These are phyloP conservation scores for Glareola pratincola DNA, from an alignment of 2,113 vertebrate species.

Conservation along the genomic window DNA sequence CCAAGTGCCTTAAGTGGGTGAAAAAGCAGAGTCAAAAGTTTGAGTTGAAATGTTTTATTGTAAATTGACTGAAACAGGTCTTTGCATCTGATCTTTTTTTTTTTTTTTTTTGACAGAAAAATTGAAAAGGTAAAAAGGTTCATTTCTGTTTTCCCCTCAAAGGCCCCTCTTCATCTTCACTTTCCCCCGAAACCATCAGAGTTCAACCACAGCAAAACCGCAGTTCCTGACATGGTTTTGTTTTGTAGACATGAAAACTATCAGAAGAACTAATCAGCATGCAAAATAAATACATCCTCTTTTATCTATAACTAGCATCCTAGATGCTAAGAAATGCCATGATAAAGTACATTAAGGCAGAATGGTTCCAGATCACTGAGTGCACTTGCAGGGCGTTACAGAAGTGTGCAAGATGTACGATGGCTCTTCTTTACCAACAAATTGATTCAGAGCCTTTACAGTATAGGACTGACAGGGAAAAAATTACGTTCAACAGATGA, in stretches of 20 bases:
- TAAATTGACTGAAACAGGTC: neutral
- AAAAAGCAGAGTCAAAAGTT: neutral
- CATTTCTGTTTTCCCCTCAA: neutral
- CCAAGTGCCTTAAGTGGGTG: neutral
- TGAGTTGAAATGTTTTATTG: neutral
- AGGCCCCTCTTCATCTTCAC: neutral
- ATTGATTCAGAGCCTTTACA: neutral
- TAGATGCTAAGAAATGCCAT: neutral
- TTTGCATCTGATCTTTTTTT: neutral
- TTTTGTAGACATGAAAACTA: neutral
- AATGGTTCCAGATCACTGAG: neutral
- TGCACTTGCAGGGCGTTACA: neutral
- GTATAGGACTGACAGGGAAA: neutral
- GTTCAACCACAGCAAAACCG: neutral
- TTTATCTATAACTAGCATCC: neutral
- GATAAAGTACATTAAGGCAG: neutral
- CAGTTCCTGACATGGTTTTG: neutral
- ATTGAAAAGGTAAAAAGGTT: neutral
- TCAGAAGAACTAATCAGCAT: neutral
- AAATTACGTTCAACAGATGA: neutral
- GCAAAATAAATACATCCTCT: neutral
- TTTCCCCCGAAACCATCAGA: neutral
- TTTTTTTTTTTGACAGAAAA: neutral
- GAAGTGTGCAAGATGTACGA: fast-evolving
- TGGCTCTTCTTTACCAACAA: neutral